These are phyloP conservation scores for Desmodus rotundus DNA, from an alignment of 2,113 vertebrate genomes.

Conservation along the genomic window DNA sequence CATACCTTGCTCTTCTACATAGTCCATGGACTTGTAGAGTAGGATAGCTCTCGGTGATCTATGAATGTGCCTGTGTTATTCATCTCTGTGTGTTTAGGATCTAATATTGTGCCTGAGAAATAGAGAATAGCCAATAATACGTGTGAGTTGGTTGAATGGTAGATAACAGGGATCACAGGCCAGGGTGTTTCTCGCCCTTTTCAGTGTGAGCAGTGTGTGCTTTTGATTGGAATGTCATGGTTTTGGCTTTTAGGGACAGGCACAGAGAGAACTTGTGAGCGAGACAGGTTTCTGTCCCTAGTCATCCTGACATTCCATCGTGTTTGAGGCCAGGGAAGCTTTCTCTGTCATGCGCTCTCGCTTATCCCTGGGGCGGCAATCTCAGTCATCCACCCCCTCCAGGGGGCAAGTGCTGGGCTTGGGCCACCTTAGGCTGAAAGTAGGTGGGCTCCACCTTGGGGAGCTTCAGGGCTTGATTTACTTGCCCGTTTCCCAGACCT, in stretches of 20 bases:
- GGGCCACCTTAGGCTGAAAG: not conserved
- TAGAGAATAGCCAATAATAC: not conserved
- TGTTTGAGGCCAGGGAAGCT: not conserved
- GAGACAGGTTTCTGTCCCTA: not conserved
- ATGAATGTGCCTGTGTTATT: not conserved
- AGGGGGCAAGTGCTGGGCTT: not conserved
- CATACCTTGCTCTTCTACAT: not conserved
- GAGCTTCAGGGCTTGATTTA: not conserved
- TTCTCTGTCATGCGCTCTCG: not conserved
- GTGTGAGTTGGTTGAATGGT: not conserved
- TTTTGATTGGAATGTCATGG: not conserved
- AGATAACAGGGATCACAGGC: not conserved
- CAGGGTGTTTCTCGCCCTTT: not conserved
- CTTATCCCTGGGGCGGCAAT: not conserved
- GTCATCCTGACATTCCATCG: not conserved
- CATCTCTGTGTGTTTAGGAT: not conserved
- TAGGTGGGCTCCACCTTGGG: not conserved
- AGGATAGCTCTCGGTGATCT: not conserved
- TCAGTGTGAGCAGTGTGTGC: not conserved
- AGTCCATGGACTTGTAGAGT: not conserved
- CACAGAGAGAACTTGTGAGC: not conserved
- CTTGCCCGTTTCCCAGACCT: not conserved
- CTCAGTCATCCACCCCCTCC: not conserved
- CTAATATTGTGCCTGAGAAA: not conserved
- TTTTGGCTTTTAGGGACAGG: constrained; percentile 4